Evolutionary conservation across 2,888 invertebrate genomes (phyloP).

Genomic region (Xestia ashworthii): DNA sequence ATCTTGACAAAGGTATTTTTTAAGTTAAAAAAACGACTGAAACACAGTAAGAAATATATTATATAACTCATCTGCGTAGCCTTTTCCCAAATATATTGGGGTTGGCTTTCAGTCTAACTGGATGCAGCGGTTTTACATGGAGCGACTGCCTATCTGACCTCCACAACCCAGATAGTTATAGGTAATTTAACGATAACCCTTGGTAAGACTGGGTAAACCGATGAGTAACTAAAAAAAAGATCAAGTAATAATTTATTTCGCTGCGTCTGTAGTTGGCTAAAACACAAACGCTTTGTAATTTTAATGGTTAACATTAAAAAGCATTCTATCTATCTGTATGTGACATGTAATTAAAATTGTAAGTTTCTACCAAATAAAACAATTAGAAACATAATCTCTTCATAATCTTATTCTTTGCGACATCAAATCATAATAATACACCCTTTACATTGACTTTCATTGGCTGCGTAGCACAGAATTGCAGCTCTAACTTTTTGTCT

Average conservation of each 20-base stretch:
- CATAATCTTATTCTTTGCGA: slow-evolving; percentile 50
- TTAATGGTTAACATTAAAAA: not conserved
- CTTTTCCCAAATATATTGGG: too few species aligned
- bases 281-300: not conserved
- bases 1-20: not conserved
- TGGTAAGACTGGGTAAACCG: too few species aligned
- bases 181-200: too few species aligned
- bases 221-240: not conserved
- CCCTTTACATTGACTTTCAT: slow-evolving; percentile 29
- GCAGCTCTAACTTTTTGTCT: slow-evolving; percentile 58
- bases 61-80: too few species aligned
- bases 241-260: not conserved
- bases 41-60: not conserved
- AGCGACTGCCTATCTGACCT: too few species aligned
- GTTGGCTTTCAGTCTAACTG: too few species aligned
- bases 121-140: too few species aligned
- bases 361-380: not conserved
- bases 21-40: too few species aligned
- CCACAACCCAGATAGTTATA: too few species aligned
- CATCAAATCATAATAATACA: slow-evolving; percentile 37
- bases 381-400: not conserved
- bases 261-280: not conserved
- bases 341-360: not conserved
- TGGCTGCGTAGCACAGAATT: slow-evolving; percentile 41
- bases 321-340: not conserved